Evolutionary conservation across 2,888 invertebrate genomes (phyloP).

Genomic region (Mechanitis messenoides): DNA sequence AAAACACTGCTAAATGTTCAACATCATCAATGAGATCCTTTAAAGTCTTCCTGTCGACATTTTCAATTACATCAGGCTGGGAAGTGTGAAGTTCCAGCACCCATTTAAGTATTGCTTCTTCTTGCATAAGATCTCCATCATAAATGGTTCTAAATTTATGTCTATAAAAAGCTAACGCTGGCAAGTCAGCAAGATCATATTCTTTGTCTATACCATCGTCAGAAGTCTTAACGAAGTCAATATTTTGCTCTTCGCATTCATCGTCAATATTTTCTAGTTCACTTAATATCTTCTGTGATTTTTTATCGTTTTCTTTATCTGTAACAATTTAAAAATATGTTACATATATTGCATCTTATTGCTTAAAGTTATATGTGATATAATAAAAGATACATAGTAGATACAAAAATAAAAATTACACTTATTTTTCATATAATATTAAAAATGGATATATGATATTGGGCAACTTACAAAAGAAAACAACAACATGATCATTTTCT

Average conservation of each 20-base stretch:
- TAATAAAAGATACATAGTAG: too few relatives aligned
- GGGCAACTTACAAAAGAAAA: slow-evolving; percentile 89
- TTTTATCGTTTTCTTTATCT: slow-evolving; percentile 94
- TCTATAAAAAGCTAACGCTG: slow-evolving; percentile 90
- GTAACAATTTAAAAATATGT: slow-evolving; percentile 8
- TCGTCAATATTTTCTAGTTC: slow-evolving; percentile 95
- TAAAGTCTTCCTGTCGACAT: slow-evolving; percentile 91
- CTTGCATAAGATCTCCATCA: slow-evolving; percentile 92
- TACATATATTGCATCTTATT: neutral
- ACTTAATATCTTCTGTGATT: slow-evolving; percentile 90
- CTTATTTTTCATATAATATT: too few relatives aligned
- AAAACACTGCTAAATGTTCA: slow-evolving; percentile 93
- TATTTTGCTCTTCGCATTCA: slow-evolving; percentile 93
- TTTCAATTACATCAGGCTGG: slow-evolving; percentile 92
- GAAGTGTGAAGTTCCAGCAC: slow-evolving; percentile 89
- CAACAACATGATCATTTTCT: slow-evolving; percentile 92
- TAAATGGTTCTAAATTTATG: slow-evolving; percentile 93
- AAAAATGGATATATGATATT: slow-evolving; percentile 5
- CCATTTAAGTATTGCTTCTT: slow-evolving; percentile 93
- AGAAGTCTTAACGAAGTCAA: slow-evolving; percentile 94
- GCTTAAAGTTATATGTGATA: too few relatives aligned
- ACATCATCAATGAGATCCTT: slow-evolving; percentile 93
- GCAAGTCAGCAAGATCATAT: slow-evolving; percentile 88
- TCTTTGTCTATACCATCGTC: slow-evolving; percentile 91
- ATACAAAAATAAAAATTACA: too few relatives aligned